Percentiles rank a stretch among this genome's conserved stretches.
Evolutionary conservation across 2,797 vertebrate genomes (phyloP).

Genomic region (Alca torda): DNA sequence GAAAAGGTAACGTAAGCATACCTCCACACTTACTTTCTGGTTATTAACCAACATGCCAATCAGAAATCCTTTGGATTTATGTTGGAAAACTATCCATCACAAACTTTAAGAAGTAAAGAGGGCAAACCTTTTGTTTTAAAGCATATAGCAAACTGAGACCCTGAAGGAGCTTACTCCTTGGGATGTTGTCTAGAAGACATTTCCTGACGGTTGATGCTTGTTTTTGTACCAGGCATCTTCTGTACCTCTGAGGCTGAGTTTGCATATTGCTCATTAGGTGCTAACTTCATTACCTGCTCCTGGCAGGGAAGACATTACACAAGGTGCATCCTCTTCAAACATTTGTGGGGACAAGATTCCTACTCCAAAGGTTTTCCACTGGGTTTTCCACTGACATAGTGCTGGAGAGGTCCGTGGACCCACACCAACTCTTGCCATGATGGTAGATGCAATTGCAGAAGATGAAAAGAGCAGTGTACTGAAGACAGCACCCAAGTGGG

Average conservation of each 20-base stretch:
- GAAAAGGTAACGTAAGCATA: not conserved
- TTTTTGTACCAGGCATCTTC: not conserved
- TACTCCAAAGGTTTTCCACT: not conserved
- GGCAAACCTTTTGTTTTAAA: not conserved
- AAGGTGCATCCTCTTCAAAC: not conserved
- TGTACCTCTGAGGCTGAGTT: not conserved
- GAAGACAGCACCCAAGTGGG: not conserved
- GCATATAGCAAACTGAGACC: not conserved
- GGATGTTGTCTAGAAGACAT: not conserved
- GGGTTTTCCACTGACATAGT: not conserved
- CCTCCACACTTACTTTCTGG: not conserved
- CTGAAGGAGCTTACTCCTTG: not conserved
- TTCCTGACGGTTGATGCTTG: not conserved
- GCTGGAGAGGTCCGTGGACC: not conserved
- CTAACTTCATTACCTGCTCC: not conserved
- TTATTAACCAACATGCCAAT: not conserved
- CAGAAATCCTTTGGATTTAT: not conserved
- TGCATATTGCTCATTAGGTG: not conserved
- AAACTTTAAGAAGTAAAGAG: not conserved
- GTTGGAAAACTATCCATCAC: not conserved
- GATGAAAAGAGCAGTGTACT: not conserved
- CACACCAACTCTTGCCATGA: not conserved
- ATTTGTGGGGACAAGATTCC: not conserved
- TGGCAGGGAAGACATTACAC: not conserved
- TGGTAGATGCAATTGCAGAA: not conserved